Conservation (phyloP, 2,113 vertebrate genomes). For the Centropus bengalensis region DNA sequence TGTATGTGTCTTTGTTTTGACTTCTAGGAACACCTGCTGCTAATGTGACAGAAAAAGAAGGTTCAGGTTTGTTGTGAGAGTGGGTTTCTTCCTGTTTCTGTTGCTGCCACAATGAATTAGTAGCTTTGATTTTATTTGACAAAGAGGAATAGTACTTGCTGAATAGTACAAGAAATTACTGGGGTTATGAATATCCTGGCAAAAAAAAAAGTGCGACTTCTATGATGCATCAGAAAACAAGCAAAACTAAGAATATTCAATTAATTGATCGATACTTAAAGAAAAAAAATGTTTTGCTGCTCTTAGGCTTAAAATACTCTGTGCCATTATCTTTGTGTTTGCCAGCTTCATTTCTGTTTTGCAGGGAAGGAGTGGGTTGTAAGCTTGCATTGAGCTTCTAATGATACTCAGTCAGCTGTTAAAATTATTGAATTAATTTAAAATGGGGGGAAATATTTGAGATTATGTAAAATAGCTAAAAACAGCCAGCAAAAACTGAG, state of each 20-base stretch:
- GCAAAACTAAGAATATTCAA: neutral
- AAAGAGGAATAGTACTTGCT: neutral
- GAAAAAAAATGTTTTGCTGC: neutral
- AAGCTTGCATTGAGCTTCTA: neutral
- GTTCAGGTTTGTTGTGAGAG: conserved; percentile 80
- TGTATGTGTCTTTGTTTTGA: conserved; percentile 57
- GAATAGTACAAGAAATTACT: neutral
- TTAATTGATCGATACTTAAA: neutral
- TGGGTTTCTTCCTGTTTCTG: neutral
- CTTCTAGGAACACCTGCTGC: conserved; percentile 29
- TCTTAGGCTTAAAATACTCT: neutral
- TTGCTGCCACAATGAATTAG: neutral
- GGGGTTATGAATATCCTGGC: neutral
- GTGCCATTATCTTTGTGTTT: neutral
- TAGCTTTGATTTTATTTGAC: neutral
- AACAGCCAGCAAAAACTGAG: neutral
- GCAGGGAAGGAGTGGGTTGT: neutral
- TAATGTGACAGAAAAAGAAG: conserved; percentile 66
- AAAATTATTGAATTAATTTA: neutral
- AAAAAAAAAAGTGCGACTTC: neutral
- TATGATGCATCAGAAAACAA: neutral
- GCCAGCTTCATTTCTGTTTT: neutral
- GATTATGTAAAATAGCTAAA: neutral
- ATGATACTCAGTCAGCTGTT: neutral
- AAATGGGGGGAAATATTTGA: neutral